Percentiles rank a stretch among this genome's conserved stretches.
Conservation (phyloP, 2,797 vertebrate species). For the Ispidina lecontei region DNA sequence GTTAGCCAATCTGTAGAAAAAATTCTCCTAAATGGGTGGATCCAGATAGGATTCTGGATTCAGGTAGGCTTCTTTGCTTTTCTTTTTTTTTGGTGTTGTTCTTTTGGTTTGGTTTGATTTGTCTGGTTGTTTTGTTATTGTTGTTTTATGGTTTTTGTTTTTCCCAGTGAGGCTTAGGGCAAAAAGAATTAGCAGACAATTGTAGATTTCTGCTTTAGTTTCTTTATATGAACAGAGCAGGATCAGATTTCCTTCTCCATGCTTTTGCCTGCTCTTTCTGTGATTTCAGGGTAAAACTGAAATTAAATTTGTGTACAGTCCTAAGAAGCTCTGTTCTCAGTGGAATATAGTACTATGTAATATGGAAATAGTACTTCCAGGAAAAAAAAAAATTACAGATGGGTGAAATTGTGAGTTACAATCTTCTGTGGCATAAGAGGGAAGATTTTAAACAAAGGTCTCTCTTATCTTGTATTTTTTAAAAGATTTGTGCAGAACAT, state of each 20-base stretch:
- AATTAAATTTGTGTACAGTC: neutral
- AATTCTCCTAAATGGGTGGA: neutral
- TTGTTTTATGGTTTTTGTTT: neutral
- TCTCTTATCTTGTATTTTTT: neutral
- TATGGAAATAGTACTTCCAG: neutral
- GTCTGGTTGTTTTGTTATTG: no score
- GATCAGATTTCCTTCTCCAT: neutral
- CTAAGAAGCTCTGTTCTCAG: neutral
- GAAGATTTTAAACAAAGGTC: neutral
- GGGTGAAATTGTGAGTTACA: neutral
- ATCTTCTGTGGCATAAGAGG: neutral
- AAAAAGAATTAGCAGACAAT: neutral
- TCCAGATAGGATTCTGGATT: neutral
- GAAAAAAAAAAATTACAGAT: neutral
- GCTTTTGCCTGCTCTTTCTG: neutral
- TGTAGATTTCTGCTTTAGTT: neutral
- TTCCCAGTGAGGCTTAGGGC: fast-evolving
- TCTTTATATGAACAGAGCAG: neutral
- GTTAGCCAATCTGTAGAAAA: neutral
- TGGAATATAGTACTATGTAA: neutral
- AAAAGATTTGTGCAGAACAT: neutral
- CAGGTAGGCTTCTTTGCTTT: neutral
- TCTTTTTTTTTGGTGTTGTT: neutral
- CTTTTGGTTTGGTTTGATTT: neutral
- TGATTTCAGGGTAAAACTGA: neutral